Evolutionary conservation across 2,888 invertebrate species (phyloP).

Genomic region (Trissolcus japonicus): DNA sequence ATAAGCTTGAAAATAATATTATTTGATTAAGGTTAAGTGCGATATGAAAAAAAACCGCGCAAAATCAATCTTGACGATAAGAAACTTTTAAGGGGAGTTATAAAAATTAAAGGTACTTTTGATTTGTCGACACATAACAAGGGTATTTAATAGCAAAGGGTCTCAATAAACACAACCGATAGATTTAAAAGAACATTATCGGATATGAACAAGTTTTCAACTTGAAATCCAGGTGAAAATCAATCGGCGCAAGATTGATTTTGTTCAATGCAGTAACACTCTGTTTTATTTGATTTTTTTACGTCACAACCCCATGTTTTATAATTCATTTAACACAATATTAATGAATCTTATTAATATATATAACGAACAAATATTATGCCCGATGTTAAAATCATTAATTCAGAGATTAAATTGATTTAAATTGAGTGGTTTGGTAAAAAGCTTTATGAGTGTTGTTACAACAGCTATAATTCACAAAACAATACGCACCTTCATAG

Average conservation of each 20-base stretch:
- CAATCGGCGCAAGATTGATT: not conserved
- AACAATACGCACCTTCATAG: slow-evolving; percentile 79
- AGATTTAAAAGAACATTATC: not conserved
- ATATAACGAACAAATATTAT: no score
- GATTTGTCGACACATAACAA: not conserved
- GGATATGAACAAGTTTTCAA: slow-evolving; percentile 25
- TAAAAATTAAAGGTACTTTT: no score
- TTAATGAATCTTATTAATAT: not conserved
- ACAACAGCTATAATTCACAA: not conserved
- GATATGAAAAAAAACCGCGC: no score
- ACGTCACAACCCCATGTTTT: not conserved
- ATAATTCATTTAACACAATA: not conserved
- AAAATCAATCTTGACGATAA: no score
- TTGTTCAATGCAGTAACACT: not conserved
- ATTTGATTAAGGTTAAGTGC: no score
- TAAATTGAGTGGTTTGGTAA: no score
- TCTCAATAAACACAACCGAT: not conserved
- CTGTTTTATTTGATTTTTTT: not conserved
- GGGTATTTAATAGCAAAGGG: not conserved
- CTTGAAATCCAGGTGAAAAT: not conserved
- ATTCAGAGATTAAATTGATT: no score
- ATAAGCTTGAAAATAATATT: no score
- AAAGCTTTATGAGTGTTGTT: no score
- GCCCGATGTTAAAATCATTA: no score
- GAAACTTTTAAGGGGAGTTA: no score